A percentile compares a stretch with the other conserved stretches of the same genome.
Conservation (phyloP, 2,888 invertebrate species). For the Desoria tigrina region DNA sequence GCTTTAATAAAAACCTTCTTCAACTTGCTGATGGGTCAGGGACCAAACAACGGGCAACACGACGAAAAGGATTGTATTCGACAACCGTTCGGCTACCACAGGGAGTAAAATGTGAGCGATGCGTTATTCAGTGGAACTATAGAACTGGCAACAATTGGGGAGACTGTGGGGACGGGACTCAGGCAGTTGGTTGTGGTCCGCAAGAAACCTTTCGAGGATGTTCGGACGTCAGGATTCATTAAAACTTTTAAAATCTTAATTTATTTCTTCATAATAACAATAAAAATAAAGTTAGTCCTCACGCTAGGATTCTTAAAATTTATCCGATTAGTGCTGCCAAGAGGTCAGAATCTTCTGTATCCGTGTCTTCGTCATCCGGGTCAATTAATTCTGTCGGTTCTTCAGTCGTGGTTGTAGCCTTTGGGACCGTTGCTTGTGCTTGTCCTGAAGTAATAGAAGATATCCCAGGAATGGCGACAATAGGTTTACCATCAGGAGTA, state of each 20-base stretch:
- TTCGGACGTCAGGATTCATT: constrained; percentile 32
- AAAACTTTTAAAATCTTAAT: constrained; percentile 1
- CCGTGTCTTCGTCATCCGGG: constrained; percentile 7
- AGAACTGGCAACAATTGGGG: constrained; percentile 31
- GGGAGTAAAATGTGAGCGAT: constrained; percentile 24
- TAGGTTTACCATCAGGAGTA: constrained; percentile 26
- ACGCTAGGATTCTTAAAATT: constrained; percentile 12
- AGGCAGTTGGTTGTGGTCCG: constrained; percentile 35
- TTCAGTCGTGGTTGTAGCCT: neutral
- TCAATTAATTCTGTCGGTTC: constrained; percentile 7
- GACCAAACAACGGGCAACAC: constrained; percentile 16
- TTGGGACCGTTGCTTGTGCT: too few species aligned
- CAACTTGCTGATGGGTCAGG: constrained; percentile 22
- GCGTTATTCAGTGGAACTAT: constrained; percentile 35
- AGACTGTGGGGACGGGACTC: constrained; percentile 23
- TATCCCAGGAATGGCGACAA: constrained; percentile 24
- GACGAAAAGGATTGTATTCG: constrained; percentile 25
- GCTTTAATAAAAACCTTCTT: constrained; percentile 29
- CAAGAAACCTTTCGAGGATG: constrained; percentile 44
- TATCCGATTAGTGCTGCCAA: neutral
- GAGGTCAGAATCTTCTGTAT: constrained; percentile 11
- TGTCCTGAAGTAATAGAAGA: constrained; percentile 10
- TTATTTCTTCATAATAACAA: neutral
- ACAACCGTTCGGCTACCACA: constrained; percentile 20
- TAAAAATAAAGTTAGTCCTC: neutral